A percentile compares a stretch with the other conserved stretches of the same genome.
Evolutionary conservation across 2,888 invertebrate genomes (phyloP).

Genomic region (Agrochola circellaris): DNA sequence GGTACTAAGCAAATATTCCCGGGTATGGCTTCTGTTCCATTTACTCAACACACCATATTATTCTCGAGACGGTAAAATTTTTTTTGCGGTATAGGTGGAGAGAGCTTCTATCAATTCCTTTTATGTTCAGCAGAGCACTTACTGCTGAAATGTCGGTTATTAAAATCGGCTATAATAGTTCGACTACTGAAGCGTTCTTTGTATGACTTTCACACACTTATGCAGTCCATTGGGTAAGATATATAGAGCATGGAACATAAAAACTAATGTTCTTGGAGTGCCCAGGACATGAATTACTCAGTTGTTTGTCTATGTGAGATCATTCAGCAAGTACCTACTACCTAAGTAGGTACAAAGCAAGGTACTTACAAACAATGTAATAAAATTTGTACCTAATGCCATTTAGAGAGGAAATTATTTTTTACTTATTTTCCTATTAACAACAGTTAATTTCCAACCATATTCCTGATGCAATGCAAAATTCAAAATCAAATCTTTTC

Average conservation of each 20-base stretch:
- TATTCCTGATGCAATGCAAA: background rate
- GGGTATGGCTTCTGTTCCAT: too few species aligned
- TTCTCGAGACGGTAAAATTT: too few species aligned
- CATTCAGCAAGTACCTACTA: slow-evolving; percentile 3
- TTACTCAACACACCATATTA: too few species aligned
- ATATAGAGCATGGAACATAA: slow-evolving; percentile 55
- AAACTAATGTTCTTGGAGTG: slow-evolving; percentile 46
- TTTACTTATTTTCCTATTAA: background rate
- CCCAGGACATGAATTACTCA: slow-evolving; percentile 17
- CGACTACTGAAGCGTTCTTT: slow-evolving; percentile 15
- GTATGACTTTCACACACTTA: slow-evolving; percentile 33
- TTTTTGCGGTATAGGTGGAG: too few species aligned
- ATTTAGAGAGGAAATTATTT: background rate
- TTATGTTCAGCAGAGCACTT: background rate
- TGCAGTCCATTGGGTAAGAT: slow-evolving; percentile 15
- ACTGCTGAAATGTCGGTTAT: background rate
- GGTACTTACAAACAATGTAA: too few species aligned
- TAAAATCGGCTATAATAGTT: background rate
- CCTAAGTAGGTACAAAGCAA: background rate
- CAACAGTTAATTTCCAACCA: background rate
- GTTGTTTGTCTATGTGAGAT: slow-evolving; percentile 13
- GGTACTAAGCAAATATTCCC: too few species aligned
- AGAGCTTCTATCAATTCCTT: background rate
- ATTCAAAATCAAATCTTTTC: background rate
- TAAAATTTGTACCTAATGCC: background rate